phyloP scores from a whole-genome alignment of 2,888 invertebrate species.

The Lochmaea crataegi region DNA sequence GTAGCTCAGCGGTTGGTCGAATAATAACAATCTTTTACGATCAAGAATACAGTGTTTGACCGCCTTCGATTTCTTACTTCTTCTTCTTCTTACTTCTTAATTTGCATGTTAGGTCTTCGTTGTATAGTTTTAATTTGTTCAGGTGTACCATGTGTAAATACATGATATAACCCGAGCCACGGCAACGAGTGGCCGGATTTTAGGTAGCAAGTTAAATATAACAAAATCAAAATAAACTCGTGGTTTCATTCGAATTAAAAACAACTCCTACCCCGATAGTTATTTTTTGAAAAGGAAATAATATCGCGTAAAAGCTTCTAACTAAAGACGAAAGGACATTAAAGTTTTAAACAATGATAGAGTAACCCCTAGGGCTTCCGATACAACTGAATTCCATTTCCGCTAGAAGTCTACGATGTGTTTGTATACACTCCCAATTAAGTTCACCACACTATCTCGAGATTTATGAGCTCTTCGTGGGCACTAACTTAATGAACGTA shows the following conservation, averaged over 20 bases:
- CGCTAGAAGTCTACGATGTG: constrained; percentile 42
- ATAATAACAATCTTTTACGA: too few species aligned
- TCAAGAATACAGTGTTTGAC: too few species aligned
- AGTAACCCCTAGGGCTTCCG: constrained; percentile 52
- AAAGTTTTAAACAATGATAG: constrained; percentile 58
- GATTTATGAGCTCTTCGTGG: constrained; percentile 40
- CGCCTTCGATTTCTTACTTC: too few species aligned
- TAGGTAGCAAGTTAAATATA: too few species aligned
- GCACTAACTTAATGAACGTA: constrained; percentile 32
- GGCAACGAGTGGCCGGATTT: too few species aligned
- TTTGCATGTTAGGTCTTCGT: too few species aligned
- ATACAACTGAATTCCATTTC: constrained; percentile 55
- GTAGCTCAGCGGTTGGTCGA: too few species aligned
- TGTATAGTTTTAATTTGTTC: too few species aligned
- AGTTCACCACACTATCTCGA: constrained; percentile 41
- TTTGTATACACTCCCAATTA: constrained; percentile 47
- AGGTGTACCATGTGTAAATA: too few species aligned
- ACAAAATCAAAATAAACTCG: too few species aligned
- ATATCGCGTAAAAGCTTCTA: constrained; percentile 14
- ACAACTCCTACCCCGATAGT: not conserved
- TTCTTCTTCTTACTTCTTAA: too few species aligned
- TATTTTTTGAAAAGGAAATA: constrained; percentile 6
- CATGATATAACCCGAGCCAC: too few species aligned
- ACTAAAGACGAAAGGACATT: constrained; percentile 42
- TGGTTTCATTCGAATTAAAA: not conserved